Evolutionary conservation across 1,140 invertebrate genomes (phyloP), one percentile per base, ranked within the genome.

Genomic region (Myzus persicae): DNA sequence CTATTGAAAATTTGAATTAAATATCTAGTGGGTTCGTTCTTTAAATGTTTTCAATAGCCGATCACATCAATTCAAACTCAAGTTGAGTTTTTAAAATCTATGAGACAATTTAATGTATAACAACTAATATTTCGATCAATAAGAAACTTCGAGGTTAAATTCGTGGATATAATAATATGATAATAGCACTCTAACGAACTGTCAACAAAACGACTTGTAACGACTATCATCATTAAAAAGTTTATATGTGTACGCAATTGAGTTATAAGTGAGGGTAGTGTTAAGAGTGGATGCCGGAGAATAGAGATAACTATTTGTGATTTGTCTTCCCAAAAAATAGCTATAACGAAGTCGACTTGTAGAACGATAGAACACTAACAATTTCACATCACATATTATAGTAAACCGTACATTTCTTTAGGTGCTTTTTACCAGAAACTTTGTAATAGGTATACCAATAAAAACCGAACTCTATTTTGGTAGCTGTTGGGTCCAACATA

Each of bases 11-110:
- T 18, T 67, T 8, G 14, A n/a, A 3, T 8, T 7, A n/a, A 67
- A n/a, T n/a, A 67, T n/a, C 11, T 5, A n/a, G 31, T 5, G 48
- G 48, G 59, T 18, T 67, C 11, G 14, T n/a, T 18, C n/a, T 67
- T 59, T 59, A n/a, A n/a, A 51, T n/a, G n/a, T 76, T 76, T 76
- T 76, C 31, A 5, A 0, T 8, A 76, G 31, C 4, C 31, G n/a
- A n/a, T 18, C 59, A n/a, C 31, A n/a, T n/a, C 14, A n/a, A 14
- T n/a, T n/a, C 14, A 11, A n/a, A 18, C 8, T n/a, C 0, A 76
- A 76, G 14, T 76, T n/a, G n/a, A n/a, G 14, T 76, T 76, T 76
- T 76, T 3, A 76, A 76, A 18, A 76, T 76, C 4, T 76, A n/a
- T 76, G 2, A 31, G 4, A 67, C 59, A n/a, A 67, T 31, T 67